These are phyloP conservation scores for Muschampia plurimacula DNA, from an alignment of 2,888 invertebrate species.

Conservation along the genomic window DNA sequence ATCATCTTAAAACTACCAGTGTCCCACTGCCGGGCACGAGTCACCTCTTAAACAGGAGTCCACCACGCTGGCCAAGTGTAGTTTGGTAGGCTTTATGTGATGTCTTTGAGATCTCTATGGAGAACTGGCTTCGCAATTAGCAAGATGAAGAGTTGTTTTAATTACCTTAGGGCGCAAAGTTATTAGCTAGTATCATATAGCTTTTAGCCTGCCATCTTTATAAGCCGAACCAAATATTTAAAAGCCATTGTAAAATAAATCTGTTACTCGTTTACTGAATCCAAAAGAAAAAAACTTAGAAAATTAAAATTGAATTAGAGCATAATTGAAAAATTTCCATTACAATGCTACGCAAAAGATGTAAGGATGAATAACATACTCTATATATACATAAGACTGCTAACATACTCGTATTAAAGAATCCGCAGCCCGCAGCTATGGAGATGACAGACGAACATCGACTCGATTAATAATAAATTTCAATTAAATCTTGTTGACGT, in stretches of 20 bases:
- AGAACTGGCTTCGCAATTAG: too few relatives aligned
- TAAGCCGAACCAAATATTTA: neutral
- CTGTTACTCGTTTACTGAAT: neutral
- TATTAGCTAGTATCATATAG: too few relatives aligned
- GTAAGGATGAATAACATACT: constrained; percentile 14
- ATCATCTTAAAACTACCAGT: too few relatives aligned
- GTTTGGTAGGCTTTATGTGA: too few relatives aligned
- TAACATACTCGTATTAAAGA: neutral
- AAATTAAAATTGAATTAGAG: neutral
- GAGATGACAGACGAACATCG: constrained; percentile 15
- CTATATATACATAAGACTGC: too few relatives aligned
- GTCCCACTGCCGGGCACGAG: too few relatives aligned
- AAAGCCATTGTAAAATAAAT: neutral
- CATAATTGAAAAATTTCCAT: constrained; percentile 13
- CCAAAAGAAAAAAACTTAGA: neutral
- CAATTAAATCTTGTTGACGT: constrained; percentile 20
- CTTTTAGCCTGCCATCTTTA: too few relatives aligned
- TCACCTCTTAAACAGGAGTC: too few relatives aligned
- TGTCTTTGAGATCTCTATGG: too few relatives aligned
- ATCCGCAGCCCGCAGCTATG: neutral
- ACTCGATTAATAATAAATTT: constrained; percentile 32
- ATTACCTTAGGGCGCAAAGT: too few relatives aligned
- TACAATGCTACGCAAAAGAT: neutral
- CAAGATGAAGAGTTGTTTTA: too few relatives aligned
- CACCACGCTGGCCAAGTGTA: too few relatives aligned